Conservation (phyloP, 1,140 invertebrate species). For the Propsilocerus akamusi region DNA sequence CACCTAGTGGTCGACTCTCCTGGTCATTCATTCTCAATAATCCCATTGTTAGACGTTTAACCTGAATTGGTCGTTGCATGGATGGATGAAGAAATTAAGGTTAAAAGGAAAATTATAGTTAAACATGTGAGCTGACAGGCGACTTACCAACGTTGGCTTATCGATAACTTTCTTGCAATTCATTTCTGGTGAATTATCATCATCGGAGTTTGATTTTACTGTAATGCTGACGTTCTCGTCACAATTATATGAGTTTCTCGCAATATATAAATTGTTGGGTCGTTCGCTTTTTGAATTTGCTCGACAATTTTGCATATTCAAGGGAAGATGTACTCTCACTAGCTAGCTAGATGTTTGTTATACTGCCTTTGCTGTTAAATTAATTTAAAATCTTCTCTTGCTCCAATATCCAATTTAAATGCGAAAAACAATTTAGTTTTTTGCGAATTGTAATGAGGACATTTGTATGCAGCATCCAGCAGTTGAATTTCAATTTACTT, state of each 20-base stretch:
- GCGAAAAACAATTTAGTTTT: neutral
- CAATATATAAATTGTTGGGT: neutral
- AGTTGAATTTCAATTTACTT: neutral
- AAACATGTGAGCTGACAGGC: no score
- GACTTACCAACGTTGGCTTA: neutral
- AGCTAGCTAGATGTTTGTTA: neutral
- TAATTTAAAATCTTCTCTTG: neutral
- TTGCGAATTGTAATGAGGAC: neutral
- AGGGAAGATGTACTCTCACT: no score
- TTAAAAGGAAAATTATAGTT: no score
- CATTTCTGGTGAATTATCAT: conserved; percentile 1
- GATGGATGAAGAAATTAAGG: no score
- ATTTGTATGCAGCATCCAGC: neutral
- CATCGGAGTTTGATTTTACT: neutral
- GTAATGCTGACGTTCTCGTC: neutral
- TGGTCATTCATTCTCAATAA: neutral
- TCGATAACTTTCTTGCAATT: neutral
- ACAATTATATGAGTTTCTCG: neutral
- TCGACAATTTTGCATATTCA: neutral
- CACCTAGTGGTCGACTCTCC: neutral
- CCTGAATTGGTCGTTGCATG: no score
- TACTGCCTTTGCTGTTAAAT: neutral
- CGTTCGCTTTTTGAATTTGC: neutral
- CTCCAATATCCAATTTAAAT: neutral
- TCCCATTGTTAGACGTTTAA: conserved; percentile 1